Evolutionary conservation across 2,888 invertebrate species (phyloP).

Genomic region (Tiliacea aurago): DNA sequence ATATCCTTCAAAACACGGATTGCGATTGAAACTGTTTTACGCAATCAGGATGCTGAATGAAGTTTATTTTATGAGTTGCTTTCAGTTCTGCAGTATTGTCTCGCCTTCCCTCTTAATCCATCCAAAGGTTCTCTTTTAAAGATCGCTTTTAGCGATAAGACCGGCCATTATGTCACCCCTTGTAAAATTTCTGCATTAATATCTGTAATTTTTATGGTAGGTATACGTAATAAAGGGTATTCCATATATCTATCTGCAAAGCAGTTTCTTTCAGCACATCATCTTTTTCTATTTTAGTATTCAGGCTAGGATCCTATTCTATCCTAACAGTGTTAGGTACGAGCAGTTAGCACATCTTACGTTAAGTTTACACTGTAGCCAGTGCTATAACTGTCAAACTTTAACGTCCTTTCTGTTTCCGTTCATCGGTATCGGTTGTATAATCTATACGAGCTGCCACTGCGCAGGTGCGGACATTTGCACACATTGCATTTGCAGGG

Average conservation of each 20-base stretch:
- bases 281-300: background rate
- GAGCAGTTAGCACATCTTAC: constrained; percentile 34
- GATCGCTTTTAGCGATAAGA: too few species aligned
- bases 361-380: constrained; percentile 17
- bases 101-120: too few species aligned
- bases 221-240: too few species aligned
- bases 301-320: background rate
- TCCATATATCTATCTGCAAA: background rate
- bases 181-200: too few species aligned
- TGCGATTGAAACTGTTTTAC: too few species aligned
- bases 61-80: background rate
- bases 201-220: too few species aligned
- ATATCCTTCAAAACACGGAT: too few species aligned
- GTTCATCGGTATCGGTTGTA: constrained; percentile 48
- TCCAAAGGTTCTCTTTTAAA: too few species aligned
- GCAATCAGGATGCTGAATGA: too few species aligned
- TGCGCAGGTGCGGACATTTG: constrained; percentile 52
- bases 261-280: background rate
- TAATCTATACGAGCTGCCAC: constrained; percentile 37
- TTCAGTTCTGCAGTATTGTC: background rate
- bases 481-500: constrained; percentile 49
- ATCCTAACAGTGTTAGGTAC: constrained; percentile 21
- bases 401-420: constrained; percentile 50
- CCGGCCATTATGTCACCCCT: too few species aligned
- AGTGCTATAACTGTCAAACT: constrained; percentile 48